Base-by-base conservation (phyloP, 2,888 invertebrate species). In the Nezara viridula region DNA sequence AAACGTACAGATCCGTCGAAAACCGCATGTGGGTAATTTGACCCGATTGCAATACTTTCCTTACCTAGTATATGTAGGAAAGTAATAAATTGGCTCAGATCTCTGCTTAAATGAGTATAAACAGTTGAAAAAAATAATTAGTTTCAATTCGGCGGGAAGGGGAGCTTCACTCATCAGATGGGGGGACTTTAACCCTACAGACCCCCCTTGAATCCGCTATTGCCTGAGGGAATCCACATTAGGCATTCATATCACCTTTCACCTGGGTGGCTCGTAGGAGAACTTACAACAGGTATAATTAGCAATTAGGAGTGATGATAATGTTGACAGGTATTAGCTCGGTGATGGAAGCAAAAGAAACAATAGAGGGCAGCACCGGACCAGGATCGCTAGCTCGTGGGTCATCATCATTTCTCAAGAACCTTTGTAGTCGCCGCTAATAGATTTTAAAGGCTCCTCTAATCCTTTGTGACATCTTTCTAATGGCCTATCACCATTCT, bases 391-490 rank as follows among this genome's bases (percentile, higher is more conserved):
- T 44, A 40, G 3, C 4, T 21, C 1, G 2, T 16, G 77, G 12
- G 40, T 77, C 77, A 77, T 77, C 77, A 77, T 40, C 77, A 77
- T 77, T 77, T 40, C 40, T 77, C 77, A 77, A 21, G 9, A 3
- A 5, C 77, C 77, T 77, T 77, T 77, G 77, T 77, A 24, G 40
- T 40, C 37, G 6, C 77, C 77, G 77, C 77, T 77, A 77, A 77
- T 77, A 77, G 77, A 77, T 77, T 77, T 77, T 77, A 40, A 40
- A 21, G 40, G 40, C 16, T 44, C 37, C 40, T 40, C 77, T 77
- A 77, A 77, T 77, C 40, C 77, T 40, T 77, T 40, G 77, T 77
- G 77, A 77, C 77, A 77, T 77, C 77, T 77, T 40, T 40, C 40
- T 77, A 24, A 77, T 77, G 40, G 16, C 40, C 77, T 77, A 40